These are phyloP conservation scores for Aphelenchoides avenae DNA, from an alignment of 1,140 invertebrate species.

Conservation along the genomic window DNA sequence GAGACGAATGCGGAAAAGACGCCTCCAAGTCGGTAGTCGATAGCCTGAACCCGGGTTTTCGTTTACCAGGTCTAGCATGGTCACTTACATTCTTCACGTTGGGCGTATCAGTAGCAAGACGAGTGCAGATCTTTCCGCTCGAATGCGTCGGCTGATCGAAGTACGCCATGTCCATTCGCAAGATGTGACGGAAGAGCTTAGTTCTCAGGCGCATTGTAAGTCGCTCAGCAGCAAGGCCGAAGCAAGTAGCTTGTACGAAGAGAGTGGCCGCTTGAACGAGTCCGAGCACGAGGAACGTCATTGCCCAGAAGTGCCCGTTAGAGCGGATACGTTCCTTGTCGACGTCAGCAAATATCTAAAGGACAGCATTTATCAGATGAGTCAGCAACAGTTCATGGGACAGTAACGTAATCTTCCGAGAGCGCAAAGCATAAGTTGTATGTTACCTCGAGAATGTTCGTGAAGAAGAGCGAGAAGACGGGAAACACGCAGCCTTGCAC, in stretches of 20 bases:
- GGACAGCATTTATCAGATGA: not conserved
- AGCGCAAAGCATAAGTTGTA: too few species aligned
- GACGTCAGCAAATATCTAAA: constrained; percentile 37
- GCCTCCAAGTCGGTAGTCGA: constrained; percentile 60
- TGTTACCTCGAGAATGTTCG: constrained; percentile 39
- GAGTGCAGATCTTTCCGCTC: constrained; percentile 62
- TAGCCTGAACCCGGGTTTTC: too few species aligned
- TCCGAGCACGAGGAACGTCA: constrained; percentile 43
- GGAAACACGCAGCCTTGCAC: constrained; percentile 26
- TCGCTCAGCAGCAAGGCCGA: constrained; percentile 60
- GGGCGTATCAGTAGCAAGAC: constrained; percentile 64
- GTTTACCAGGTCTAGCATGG: too few species aligned
- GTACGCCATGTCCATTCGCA: constrained; percentile 63
- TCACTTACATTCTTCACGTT: constrained; percentile 60
- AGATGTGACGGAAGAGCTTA: constrained; percentile 61
- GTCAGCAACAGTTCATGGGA: not conserved
- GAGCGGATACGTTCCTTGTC: constrained; percentile 22
- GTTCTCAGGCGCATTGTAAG: constrained; percentile 61
- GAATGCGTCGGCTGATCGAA: constrained; percentile 63
- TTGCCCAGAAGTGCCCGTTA: constrained; percentile 51
- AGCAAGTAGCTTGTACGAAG: constrained; percentile 37
- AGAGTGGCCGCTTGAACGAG: constrained; percentile 25
- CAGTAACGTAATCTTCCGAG: too few species aligned
- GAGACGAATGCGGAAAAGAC: constrained; percentile 61
- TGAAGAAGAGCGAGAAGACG: constrained; percentile 29